Evolutionary conservation across 2,113 vertebrate species (phyloP).

Genomic region (Corvus cornix): DNA sequence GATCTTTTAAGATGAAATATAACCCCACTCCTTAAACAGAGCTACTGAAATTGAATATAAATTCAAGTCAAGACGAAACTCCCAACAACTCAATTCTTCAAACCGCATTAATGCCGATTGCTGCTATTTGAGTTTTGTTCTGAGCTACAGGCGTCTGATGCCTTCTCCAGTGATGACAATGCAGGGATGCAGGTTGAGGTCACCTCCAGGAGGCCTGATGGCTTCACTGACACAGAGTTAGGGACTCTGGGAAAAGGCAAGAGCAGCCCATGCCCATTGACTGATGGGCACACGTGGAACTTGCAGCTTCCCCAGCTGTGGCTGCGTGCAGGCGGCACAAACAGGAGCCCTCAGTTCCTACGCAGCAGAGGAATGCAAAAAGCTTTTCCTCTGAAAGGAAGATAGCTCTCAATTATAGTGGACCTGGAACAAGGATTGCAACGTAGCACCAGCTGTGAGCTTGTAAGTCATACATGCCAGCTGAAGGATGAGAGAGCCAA

Average conservation of each 20-base stretch:
- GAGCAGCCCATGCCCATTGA: neutral
- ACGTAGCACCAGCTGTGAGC: conserved; percentile 23
- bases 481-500: conserved; percentile 30
- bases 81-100: neutral
- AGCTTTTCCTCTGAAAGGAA: neutral
- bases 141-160: neutral
- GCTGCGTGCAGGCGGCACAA: rapidly evolving
- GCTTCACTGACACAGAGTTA: neutral
- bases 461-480: neutral
- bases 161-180: neutral
- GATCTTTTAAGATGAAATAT: neutral
- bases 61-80: neutral
- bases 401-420: conserved; percentile 17
- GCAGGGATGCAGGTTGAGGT: neutral
- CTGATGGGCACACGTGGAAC: neutral
- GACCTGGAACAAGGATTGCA: conserved; percentile 35
- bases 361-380: neutral
- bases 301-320: neutral
- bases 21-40: neutral
- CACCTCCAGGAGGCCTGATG: neutral
- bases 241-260: neutral
- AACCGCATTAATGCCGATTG: neutral
- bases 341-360: neutral
- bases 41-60: neutral
- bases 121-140: neutral